Percentiles rank a stretch among this genome's conserved stretches.
phyloP scores from a whole-genome alignment of 2,888 invertebrate genomes.

The Sericinus montela region DNA sequence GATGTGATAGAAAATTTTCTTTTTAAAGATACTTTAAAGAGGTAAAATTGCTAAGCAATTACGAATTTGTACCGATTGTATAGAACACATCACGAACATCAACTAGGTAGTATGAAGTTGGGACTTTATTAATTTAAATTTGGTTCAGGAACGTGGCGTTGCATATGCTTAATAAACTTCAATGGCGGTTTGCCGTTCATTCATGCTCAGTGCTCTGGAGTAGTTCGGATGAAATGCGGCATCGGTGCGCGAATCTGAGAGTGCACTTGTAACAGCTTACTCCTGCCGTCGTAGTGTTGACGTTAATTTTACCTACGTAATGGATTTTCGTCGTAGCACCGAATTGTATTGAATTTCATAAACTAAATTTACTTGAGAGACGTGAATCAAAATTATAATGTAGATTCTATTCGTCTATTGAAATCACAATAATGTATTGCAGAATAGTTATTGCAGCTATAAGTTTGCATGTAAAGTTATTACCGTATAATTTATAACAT shows the following conservation, averaged over 20 bases:
- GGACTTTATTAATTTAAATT: conserved; percentile 17
- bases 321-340: conserved; percentile 15
- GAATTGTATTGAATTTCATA: conserved; percentile 11
- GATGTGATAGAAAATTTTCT: too few species aligned
- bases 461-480: too few species aligned
- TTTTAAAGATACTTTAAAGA: too few species aligned
- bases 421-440: too few species aligned
- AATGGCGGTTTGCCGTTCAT: conserved; percentile 16
- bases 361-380: background rate
- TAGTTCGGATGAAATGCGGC: conserved; percentile 16
- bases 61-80: background rate
- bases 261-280: conserved; percentile 14
- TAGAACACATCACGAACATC: background rate
- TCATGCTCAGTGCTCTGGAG: conserved; percentile 15
- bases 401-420: too few species aligned
- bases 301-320: conserved; percentile 18
- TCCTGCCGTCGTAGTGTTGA: conserved; percentile 8
- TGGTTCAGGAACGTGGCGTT: conserved; percentile 2
- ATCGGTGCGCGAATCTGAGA: conserved; percentile 13
- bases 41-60: background rate
- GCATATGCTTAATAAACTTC: conserved; percentile 18
- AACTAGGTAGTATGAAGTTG: background rate
- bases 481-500: too few species aligned
- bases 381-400: too few species aligned
- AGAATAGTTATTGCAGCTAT: too few species aligned